Conservation (phyloP, 1,140 invertebrate species). For the Pentalonia nigronervosa region DNA sequence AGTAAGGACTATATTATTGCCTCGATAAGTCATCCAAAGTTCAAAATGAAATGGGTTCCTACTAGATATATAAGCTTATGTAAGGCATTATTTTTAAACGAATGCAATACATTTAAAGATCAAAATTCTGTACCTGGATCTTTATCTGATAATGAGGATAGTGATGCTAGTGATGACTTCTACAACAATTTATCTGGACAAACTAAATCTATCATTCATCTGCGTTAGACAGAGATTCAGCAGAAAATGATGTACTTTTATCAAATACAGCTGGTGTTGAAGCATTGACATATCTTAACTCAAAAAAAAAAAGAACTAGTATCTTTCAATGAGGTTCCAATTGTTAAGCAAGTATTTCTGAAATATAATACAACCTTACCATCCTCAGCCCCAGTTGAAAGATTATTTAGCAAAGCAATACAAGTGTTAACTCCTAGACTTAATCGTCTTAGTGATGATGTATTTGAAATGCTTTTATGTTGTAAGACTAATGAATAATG, state of each 20-base stretch:
- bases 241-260: neutral
- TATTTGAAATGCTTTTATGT: neutral
- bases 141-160: neutral
- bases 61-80: neutral
- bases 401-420: neutral
- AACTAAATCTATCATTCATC: too few species aligned
- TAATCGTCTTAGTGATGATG: neutral
- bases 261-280: neutral
- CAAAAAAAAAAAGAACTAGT: neutral
- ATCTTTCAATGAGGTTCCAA: neutral
- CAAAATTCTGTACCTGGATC: neutral
- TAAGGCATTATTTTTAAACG: neutral
- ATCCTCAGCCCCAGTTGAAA: neutral
- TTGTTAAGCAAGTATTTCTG: neutral
- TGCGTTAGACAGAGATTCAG: neutral
- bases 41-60: neutral
- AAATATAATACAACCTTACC: too few species aligned
- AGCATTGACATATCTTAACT: neutral
- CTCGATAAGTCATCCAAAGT: neutral
- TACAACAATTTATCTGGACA: neutral
- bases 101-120: neutral
- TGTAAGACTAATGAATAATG: too few species aligned
- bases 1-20: neutral
- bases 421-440: neutral
- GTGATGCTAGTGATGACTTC: neutral